A percentile compares a stretch with the other conserved stretches of the same genome.
Conservation (phyloP, 2,113 vertebrate genomes). For the Bos javanicus region DNA sequence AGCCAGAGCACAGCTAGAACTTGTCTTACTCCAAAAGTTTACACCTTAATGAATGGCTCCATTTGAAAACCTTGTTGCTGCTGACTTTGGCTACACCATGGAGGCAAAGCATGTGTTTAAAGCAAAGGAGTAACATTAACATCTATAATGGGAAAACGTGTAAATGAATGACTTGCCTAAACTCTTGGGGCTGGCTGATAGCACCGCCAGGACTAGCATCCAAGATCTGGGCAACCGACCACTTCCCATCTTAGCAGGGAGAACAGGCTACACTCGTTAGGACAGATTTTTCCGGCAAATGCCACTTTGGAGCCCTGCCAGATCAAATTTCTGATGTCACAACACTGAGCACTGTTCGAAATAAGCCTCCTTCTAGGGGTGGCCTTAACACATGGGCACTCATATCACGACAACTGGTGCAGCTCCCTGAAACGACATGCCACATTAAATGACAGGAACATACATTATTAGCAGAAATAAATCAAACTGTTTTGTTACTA, state of each 20-base stretch:
- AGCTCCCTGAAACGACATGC: neutral
- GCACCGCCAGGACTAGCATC: neutral
- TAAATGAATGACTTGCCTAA: neutral
- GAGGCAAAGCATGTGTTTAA: neutral
- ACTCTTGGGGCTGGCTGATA: neutral
- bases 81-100: neutral
- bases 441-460: neutral
- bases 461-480: neutral
- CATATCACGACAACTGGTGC: neutral
- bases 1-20: neutral
- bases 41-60: neutral
- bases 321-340: neutral
- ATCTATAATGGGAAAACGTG: neutral
- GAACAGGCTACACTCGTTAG: neutral
- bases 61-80: neutral
- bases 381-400: neutral
- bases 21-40: neutral
- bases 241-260: neutral
- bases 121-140: neutral
- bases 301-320: neutral
- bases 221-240: neutral
- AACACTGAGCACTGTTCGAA: neutral
- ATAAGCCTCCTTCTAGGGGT: neutral
- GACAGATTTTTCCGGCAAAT: slow-evolving; percentile 3
- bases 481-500: neutral